Evolutionary conservation across 2,888 invertebrate genomes (phyloP).

Genomic region (Caenorhabditis sinica): DNA sequence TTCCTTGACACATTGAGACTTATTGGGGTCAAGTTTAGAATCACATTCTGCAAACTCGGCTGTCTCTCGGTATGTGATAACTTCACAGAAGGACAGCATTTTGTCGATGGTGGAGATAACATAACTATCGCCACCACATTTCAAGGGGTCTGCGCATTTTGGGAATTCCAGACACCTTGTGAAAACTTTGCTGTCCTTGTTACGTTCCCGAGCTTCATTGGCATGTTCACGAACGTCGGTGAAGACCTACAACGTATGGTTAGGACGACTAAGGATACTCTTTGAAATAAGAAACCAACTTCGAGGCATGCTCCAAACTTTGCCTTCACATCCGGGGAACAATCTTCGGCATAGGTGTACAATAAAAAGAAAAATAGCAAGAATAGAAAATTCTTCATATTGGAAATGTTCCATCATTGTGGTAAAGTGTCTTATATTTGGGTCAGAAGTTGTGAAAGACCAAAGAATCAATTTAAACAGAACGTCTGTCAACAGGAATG

Average conservation of each 20-base stretch:
- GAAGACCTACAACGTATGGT: neutral
- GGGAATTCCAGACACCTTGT: neutral
- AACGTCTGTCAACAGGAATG: neutral
- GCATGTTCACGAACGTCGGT: neutral
- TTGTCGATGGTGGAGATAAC: neutral
- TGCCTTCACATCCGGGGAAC: no score
- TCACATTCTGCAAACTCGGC: neutral
- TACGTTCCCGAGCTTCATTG: neutral
- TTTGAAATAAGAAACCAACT: no score
- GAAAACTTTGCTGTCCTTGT: neutral
- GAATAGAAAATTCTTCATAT: neutral
- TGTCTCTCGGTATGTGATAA: neutral
- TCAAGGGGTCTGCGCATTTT: neutral
- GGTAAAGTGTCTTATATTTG: neutral
- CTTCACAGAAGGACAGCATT: neutral
- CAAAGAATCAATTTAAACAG: neutral
- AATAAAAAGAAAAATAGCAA: no score
- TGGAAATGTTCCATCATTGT: neutral
- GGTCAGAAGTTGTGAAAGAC: neutral
- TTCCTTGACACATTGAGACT: neutral
- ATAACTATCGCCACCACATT: neutral
- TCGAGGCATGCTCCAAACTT: no score
- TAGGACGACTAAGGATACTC: no score
- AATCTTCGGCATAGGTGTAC: no score
- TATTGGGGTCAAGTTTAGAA: neutral